Conservation (phyloP, 2,797 vertebrate species). For the Danio choprae region DNA sequence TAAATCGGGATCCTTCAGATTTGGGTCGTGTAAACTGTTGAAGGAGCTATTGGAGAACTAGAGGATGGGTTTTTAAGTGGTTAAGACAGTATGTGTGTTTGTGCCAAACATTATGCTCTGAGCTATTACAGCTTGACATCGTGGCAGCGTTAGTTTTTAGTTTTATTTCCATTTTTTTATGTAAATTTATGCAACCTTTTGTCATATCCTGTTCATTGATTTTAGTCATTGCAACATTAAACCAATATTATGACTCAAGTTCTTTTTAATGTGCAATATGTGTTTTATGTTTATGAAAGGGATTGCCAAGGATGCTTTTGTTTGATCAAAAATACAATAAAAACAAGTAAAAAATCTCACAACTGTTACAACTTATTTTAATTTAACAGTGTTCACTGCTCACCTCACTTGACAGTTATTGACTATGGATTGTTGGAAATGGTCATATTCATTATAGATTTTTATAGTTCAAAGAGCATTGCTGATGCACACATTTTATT, state of each 20-base stretch:
- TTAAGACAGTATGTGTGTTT: conserved; percentile 66
- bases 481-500: not conserved
- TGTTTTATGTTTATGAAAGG: not conserved
- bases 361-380: too few relatives aligned
- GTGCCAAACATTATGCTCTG: conserved; percentile 32
- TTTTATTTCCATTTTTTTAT: not conserved
- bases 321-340: not conserved
- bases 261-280: not conserved
- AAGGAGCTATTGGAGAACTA: conserved; percentile 61
- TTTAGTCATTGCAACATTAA: not conserved
- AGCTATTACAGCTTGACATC: conserved; percentile 53
- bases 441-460: not conserved
- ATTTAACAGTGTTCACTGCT: not conserved
- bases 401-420: not conserved
- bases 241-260: not conserved
- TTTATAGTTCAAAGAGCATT: not conserved
- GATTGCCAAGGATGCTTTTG: too few relatives aligned
- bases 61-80: conserved; percentile 66
- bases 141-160: not conserved
- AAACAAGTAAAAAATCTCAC: too few relatives aligned
- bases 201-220: not conserved
- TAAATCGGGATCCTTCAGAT: conserved; percentile 71
- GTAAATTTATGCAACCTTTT: not conserved
- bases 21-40: conserved; percentile 67
- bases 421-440: not conserved